Percentiles rank a stretch among this genome's conserved stretches.
Evolutionary conservation across 1,140 invertebrate species (phyloP).

Genomic region (Dendroctonus valens): DNA sequence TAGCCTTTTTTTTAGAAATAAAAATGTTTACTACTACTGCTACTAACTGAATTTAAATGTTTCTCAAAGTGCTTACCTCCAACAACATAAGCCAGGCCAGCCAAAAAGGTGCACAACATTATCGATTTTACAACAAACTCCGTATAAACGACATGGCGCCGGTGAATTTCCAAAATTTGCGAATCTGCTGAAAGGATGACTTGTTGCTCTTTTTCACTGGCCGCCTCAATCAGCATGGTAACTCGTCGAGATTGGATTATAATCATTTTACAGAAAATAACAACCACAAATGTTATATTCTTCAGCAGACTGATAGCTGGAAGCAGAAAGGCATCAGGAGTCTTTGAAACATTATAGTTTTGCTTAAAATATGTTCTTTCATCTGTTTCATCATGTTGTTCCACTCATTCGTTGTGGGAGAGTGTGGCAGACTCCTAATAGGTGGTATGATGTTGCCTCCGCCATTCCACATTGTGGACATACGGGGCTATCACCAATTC

Average conservation of each 20-base stretch:
- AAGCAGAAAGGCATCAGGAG: neutral
- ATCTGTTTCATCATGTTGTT: no score
- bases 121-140: neutral
- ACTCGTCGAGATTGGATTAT: constrained; percentile 5
- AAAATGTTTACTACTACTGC: no score
- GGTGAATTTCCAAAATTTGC: neutral
- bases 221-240: neutral
- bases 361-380: neutral
- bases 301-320: constrained; percentile 1
- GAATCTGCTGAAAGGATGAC: neutral
- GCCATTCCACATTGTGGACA: no score
- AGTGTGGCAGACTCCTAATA: no score
- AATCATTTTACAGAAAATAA: neutral
- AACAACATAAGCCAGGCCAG: neutral
- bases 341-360: neutral
- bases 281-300: constrained; percentile 1
- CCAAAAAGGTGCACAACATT: neutral
- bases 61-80: neutral
- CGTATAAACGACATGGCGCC: neutral
- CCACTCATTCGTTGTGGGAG: no score
- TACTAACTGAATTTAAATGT: no score
- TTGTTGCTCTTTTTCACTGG: neutral
- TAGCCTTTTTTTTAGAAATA: no score
- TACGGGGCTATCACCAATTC: no score
- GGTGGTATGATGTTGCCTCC: no score